These are phyloP conservation scores for Wasmannia auropunctata DNA, from an alignment of 1,140 invertebrate genomes.

Conservation along the genomic window DNA sequence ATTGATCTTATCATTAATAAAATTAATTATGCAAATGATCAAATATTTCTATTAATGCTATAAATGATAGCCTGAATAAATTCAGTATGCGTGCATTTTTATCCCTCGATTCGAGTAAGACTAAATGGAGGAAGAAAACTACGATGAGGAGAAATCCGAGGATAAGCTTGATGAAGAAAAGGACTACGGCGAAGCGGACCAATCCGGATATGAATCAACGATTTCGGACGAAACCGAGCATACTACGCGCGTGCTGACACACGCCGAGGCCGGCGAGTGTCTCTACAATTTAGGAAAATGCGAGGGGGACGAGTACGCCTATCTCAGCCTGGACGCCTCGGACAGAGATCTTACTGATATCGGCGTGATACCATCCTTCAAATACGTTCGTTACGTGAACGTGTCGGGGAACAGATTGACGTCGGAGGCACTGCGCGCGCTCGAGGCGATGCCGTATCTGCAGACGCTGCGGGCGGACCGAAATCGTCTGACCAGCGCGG, in stretches of 20 bases:
- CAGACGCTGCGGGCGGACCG: constrained; percentile 67
- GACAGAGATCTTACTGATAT: constrained; percentile 56
- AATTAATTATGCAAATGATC: not conserved
- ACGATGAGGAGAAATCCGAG: not conserved
- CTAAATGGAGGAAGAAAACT: not conserved
- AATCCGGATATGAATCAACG: not conserved
- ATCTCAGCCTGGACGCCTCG: constrained; percentile 56
- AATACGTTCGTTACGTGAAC: constrained; percentile 61
- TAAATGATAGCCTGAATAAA: not conserved
- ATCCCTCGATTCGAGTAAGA: not conserved
- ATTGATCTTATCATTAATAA: not conserved
- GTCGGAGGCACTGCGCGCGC: constrained; percentile 13
- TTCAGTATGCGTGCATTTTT: not conserved
- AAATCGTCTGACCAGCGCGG: constrained; percentile 35
- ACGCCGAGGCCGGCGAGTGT: constrained; percentile 53
- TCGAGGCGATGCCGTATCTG: constrained; percentile 60
- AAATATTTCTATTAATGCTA: not conserved
- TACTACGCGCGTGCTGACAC: constrained; percentile 11
- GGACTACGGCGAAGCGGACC: not conserved
- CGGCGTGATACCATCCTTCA: constrained; percentile 52
- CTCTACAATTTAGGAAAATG: constrained; percentile 65
- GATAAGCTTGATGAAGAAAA: not conserved
- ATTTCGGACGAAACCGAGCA: not conserved
- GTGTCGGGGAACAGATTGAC: constrained; percentile 67
- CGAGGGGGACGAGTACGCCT: constrained; percentile 49